A percentile compares a stretch with the other conserved stretches of the same genome.
These are phyloP conservation scores for Halocynthia aurantium DNA, from an alignment of 23 tunicate species.

Conservation along the genomic window DNA sequence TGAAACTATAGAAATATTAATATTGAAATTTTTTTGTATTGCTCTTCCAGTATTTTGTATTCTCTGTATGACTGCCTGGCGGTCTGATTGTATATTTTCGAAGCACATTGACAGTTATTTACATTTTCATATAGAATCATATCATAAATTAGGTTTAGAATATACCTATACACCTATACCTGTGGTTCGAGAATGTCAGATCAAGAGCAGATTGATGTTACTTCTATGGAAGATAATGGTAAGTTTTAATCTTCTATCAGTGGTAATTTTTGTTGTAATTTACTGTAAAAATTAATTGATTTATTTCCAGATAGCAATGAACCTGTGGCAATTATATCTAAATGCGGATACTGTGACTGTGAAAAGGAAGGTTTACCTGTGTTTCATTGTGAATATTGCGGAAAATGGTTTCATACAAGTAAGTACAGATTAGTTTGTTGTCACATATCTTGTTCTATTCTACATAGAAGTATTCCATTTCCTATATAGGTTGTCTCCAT, in stretches of 20 bases:
- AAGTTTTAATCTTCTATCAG: slow-evolving; percentile 14
- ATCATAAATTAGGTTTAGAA: no score
- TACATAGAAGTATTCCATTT: not conserved
- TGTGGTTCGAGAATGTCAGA: slow-evolving; percentile 15
- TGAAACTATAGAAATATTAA: no score
- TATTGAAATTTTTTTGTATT: no score
- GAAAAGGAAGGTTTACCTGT: slow-evolving; percentile 72
- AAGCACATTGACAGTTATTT: no score
- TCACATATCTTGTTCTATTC: not conserved
- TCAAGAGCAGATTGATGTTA: slow-evolving; percentile 44
- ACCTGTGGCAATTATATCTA: slow-evolving; percentile 12
- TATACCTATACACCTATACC: no score
- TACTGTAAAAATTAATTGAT: no score
- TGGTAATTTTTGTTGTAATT: not conserved
- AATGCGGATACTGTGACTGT: slow-evolving; percentile 82
- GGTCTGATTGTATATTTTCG: no score
- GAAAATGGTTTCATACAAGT: slow-evolving; percentile 76
- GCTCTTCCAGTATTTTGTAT: no score
- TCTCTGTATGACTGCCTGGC: no score
- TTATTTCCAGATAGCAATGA: no score
- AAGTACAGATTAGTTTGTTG: not conserved
- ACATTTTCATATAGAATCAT: no score
- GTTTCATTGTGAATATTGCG: slow-evolving; percentile 58
- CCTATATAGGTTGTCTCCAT: slow-evolving; percentile 56
- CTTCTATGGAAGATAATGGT: slow-evolving; percentile 22